Conservation (phyloP, 1,140 invertebrate species). For the Drosophila nebulosa region DNA sequence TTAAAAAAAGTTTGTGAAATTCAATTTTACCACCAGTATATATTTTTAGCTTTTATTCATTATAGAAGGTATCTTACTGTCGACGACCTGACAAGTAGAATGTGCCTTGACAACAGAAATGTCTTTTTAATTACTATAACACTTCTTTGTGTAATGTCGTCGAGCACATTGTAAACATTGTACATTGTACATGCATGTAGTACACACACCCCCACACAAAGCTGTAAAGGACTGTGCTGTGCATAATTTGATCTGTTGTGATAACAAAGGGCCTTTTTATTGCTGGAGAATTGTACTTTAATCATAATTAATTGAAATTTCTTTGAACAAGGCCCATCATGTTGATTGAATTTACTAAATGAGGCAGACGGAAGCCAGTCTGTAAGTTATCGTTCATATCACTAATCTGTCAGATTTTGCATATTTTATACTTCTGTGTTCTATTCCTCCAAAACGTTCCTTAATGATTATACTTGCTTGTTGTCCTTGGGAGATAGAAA, state of each 20-base stretch:
- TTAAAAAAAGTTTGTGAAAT: too few relatives aligned
- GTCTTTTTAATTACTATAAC: slow-evolving; percentile 59
- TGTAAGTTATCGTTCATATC: not conserved
- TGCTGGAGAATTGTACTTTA: slow-evolving; percentile 4
- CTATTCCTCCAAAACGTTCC: too few relatives aligned
- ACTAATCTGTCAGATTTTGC: not conserved
- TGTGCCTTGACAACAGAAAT: slow-evolving; percentile 45
- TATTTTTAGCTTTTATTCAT: too few relatives aligned
- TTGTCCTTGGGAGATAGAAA: too few relatives aligned
- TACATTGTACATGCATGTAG: not conserved
- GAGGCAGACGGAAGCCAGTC: not conserved
- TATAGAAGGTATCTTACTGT: not conserved
- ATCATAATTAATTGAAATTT: slow-evolving; percentile 24
- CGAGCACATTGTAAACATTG: not conserved
- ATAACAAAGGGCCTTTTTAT: slow-evolving; percentile 27
- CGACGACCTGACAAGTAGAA: not conserved
- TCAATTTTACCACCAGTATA: too few relatives aligned
- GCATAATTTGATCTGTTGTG: slow-evolving; percentile 40
- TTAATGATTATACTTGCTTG: too few relatives aligned
- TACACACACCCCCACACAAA: not conserved
- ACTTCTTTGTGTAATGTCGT: slow-evolving; percentile 30
- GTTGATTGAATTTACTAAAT: not conserved
- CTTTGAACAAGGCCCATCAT: not conserved
- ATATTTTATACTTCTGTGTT: not conserved
- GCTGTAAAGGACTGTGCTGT: slow-evolving; percentile 37